Evolutionary conservation across 2,113 vertebrate genomes (phyloP), one percentile per base, ranked within the genome.

Genomic region (Neogale vison): DNA sequence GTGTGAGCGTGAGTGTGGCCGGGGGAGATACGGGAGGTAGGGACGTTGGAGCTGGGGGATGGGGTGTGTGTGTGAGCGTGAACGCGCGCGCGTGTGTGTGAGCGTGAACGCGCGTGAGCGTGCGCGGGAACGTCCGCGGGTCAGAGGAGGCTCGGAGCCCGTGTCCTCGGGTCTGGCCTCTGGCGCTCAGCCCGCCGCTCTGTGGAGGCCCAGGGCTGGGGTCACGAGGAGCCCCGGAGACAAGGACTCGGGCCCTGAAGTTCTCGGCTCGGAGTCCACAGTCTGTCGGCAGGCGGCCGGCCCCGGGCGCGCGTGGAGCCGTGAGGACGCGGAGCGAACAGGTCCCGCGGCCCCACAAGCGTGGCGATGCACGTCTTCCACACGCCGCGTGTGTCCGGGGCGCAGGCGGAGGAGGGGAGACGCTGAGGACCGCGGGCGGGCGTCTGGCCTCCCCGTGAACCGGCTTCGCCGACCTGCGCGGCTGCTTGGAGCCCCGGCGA

Each of bases 281-380:
- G 47, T 12, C 12, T 42, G 72, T 14, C 14, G 15, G 52, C 45
- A 57, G 26, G 57, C 57, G 8, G 36, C 42, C 47, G 13, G 57
- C 7, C 4, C 39, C n/a, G 20, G 31, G 21, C 11, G 0, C 76
- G 69, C 47, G 26, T 42, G 2, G 0, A 6, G 31, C 39, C 67
- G 4, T 2, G 20, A 15, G 6, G n/a, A 45, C 18, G 0, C 0
- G 1, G 42, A 45, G 92, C 45, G 71, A 57, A 34, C 65, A 36
- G 63, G 42, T 11, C 12, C 36, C 7, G 0, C 9, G 0, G 65
- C 6, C 0, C n/a, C 4, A 1, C 4, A 4, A 50, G 36, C 31
- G 6, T 1, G 5, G 21, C 0, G 0, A 31, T 24, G 45, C 57
- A 17, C 57, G 74, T 81, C n/a, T 17, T 47, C 45, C 45, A 2